Evolutionary conservation across 2,888 invertebrate genomes (phyloP), one percentile per base, ranked within the genome.

Genomic region (Drosophila emarginata): DNA sequence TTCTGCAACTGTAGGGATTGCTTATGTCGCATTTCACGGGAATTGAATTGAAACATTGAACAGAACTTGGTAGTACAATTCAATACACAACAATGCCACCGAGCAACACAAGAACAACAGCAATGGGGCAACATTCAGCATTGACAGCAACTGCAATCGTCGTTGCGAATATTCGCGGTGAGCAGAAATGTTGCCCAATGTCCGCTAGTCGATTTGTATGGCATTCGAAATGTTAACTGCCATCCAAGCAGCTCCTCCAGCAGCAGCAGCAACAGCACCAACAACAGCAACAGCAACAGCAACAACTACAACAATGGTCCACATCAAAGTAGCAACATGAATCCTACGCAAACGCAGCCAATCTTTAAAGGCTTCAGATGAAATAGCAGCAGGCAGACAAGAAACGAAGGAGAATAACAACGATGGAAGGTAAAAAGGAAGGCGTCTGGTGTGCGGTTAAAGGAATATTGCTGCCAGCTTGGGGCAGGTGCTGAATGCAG

Each of bases 181-280:
- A 14, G 26, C 61, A 61, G 69, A 39, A 65, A 67, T 65, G 64
- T 58, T 69, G 63, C 65, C 68, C 87, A 72, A 69, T 85, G 81
- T 85, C 79, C 82, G 77, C 80, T 86, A 83, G 78, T 80, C 84
- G 87, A 83, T 87, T 84, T 84, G 87, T 84, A 84, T 80, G 88
- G 88, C 80, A 78, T 85, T 87, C 84, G 81, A 87, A 79, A 88
- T 84, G 88, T 80, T 74, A 80, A 74, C 82, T 84, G 87, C 86
- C 87, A 79, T 72, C 54, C 65, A 65, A 36, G 72, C 51, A 62
- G 74, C 72, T 67, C 56, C 61, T 74, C 57, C 68, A 56, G 39
- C 58, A 58, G 64, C 68, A 50, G 50, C 54, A 50, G 28, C 66
- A 81, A 51, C 84, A 72, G 40, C 79, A 71, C 78, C 87, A 87